A percentile compares a stretch with the other conserved stretches of the same genome.
Conservation (phyloP, 2,113 vertebrate species). For the Pycnonotus jocosus region DNA sequence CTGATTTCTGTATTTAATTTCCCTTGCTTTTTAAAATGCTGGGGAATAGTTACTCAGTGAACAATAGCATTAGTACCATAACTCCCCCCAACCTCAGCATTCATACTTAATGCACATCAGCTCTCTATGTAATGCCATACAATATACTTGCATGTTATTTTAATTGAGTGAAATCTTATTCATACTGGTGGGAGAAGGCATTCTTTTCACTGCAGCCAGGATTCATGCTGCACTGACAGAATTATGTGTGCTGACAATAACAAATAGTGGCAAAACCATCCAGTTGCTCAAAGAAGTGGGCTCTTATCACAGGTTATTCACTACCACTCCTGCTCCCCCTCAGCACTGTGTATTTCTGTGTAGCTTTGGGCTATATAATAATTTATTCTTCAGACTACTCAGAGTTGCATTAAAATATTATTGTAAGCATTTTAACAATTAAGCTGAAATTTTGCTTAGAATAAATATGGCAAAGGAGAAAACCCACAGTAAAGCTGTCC, state of each 20-base stretch:
- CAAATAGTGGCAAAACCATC: conserved; percentile 47
- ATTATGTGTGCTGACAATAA: conserved; percentile 63
- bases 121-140: conserved; percentile 7
- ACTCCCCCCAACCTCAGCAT: conserved; percentile 4
- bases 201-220: conserved; percentile 62
- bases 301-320: conserved; percentile 59
- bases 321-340: background rate
- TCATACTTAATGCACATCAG: conserved; percentile 19
- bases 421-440: conserved; percentile 47
- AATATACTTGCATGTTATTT: conserved; percentile 37
- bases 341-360: background rate
- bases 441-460: conserved; percentile 2
- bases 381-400: conserved; percentile 37
- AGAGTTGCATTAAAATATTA: conserved; percentile 61
- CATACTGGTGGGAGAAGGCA: conserved; percentile 33
- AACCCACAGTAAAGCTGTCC: conserved; percentile 4
- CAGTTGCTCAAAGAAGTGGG: conserved; percentile 19
- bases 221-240: conserved; percentile 55
- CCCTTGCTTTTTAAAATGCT: conserved; percentile 9
- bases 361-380: conserved; percentile 17
- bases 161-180: conserved; percentile 62
- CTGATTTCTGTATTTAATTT: conserved; percentile 59
- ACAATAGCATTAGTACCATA: conserved; percentile 17
- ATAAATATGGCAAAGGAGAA: background rate
- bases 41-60: background rate